Percentiles rank a stretch among this genome's conserved stretches.
Conservation (phyloP, 2,888 invertebrate genomes). For the Chrysolina americana region DNA sequence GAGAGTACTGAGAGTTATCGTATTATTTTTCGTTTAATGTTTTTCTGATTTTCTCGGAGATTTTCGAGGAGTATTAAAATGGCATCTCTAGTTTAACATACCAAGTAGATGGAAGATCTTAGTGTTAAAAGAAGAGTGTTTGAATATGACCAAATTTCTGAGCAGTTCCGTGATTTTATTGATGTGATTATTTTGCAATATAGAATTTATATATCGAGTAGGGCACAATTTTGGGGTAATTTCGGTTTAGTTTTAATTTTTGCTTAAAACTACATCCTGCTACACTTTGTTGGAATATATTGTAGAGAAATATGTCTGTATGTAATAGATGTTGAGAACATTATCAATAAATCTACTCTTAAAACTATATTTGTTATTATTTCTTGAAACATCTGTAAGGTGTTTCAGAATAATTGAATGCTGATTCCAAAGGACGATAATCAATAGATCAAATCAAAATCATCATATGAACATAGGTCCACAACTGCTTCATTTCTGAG, state of each 20-base stretch:
- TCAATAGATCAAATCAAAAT: too few species aligned
- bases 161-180: constrained; percentile 59
- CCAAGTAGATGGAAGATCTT: constrained; percentile 47
- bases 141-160: constrained; percentile 60
- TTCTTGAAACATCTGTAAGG: too few species aligned
- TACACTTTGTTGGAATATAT: constrained; percentile 60
- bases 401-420: too few species aligned
- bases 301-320: constrained; percentile 65
- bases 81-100: constrained; percentile 54
- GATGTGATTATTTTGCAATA: constrained; percentile 65
- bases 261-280: constrained; percentile 60
- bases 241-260: constrained; percentile 63
- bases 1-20: constrained; percentile 57
- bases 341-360: constrained; percentile 59
- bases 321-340: constrained; percentile 67
- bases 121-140: constrained; percentile 48
- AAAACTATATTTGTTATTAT: constrained; percentile 21
- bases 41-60: constrained; percentile 48
- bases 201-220: constrained; percentile 53
- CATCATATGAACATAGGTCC: too few species aligned
- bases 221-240: constrained; percentile 63
- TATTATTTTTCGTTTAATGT: constrained; percentile 50
- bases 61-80: constrained; percentile 38
- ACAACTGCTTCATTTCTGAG: too few species aligned
- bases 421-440: too few species aligned